Percentiles rank a stretch among this genome's conserved stretches.
phyloP scores from a whole-genome alignment of 2,113 vertebrate genomes.

The Rhizomys pruinosus region DNA sequence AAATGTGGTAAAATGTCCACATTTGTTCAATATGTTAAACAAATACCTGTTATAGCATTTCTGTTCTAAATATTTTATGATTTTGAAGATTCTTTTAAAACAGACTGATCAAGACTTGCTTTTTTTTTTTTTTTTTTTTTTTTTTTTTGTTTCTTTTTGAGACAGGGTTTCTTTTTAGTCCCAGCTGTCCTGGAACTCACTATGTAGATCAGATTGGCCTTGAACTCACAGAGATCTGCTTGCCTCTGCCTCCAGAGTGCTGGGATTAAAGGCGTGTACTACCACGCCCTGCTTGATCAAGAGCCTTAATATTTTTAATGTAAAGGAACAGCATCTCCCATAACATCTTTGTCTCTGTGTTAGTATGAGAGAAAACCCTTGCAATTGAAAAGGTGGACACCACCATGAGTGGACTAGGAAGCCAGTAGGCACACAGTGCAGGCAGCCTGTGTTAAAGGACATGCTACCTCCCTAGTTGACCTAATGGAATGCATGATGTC shows the following conservation, averaged over 20 bases:
- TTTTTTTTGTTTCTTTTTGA: too few species aligned
- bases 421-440: neutral
- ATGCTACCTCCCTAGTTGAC: neutral
- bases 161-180: too few species aligned
- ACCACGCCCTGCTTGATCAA: too few species aligned
- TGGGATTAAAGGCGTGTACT: too few species aligned
- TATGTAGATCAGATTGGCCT: too few species aligned
- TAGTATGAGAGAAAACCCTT: neutral
- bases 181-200: too few species aligned
- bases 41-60: neutral
- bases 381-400: neutral
- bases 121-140: too few species aligned
- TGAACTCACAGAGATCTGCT: too few species aligned
- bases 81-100: neutral
- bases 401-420: neutral
- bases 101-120: neutral
- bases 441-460: neutral
- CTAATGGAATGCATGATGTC: neutral
- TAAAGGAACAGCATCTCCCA: neutral
- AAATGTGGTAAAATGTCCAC: neutral
- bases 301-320: too few species aligned
- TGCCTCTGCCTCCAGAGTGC: too few species aligned
- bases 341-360: neutral
- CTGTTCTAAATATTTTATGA: neutral
- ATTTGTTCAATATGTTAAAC: neutral